Evolutionary conservation across 1,140 invertebrate species (phyloP), one percentile per base, ranked within the genome.

Genomic region (Geopemphigus sp.): DNA sequence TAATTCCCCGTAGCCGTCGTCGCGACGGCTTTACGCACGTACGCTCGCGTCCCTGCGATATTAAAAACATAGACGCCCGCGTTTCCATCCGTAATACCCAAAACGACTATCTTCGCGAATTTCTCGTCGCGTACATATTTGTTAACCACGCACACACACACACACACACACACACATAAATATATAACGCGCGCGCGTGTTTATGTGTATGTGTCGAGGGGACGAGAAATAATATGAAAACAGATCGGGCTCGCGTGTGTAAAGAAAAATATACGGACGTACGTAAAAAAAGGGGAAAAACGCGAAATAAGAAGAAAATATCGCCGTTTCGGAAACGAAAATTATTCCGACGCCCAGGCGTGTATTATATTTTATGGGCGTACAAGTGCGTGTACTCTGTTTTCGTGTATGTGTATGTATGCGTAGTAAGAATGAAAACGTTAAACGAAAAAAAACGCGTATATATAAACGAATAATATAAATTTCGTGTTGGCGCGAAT

Each of bases 61-160:
- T 68, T 68, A 68, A 68, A 66, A 68, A n/a, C 64, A 66, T 66
- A 45, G 39, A 50, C 5, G 39, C 39, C n/a, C n/a, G 32, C 63
- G n/a, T 39, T 32, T 66, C 1, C 11, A 14, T 8, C 10, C 8
- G 15, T 15, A 53, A 53, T 53, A 66, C 22, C 29, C 10, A 66
- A 66, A n/a, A 47, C 22, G 32, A 47, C 64, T 66, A 24, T 68
- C 47, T 64, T 57, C 14, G 39, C 47, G 39, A 47, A 66, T 66
- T 66, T 66, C 32, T 3, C 32, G 3, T 39, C 32, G 32, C 32
- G 3, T 39, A 39, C 3, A 39, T 39, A 39, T 39, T 50, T 11
- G 47, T 50, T 50, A 50, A 50, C 47, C 47, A 11, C 15, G 53
- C 53, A 19, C 6, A 19, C 15, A 50, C n/a, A 24, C 26, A 61